Conservation (phyloP, 1,140 invertebrate species). For the Pararge aegeria region DNA sequence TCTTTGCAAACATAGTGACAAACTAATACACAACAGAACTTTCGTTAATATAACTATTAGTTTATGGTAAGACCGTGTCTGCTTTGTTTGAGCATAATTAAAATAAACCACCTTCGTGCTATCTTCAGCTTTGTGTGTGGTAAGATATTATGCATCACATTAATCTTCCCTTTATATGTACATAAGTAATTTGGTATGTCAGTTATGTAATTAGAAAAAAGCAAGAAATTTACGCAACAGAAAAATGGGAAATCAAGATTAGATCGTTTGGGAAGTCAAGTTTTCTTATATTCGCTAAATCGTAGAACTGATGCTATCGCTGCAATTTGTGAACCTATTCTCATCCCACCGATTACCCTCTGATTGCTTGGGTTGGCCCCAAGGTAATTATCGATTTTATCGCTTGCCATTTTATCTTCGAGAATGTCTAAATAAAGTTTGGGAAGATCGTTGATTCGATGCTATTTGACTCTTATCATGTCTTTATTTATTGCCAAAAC, state of each 20-base stretch:
- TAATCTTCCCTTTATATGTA: background rate
- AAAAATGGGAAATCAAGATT: background rate
- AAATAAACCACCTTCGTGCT: too few relatives aligned
- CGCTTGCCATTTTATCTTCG: slow-evolving; percentile 16
- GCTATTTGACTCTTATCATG: too few relatives aligned
- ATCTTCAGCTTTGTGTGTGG: too few relatives aligned
- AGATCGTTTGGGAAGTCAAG: background rate
- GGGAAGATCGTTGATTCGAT: background rate
- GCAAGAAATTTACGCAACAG: background rate
- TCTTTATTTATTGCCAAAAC: too few relatives aligned
- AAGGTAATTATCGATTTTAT: slow-evolving; percentile 53
- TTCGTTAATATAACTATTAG: slow-evolving; percentile 21
- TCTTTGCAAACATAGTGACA: slow-evolving; percentile 13
- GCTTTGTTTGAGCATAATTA: background rate
- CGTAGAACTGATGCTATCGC: slow-evolving; percentile 39
- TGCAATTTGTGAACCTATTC: slow-evolving; percentile 50
- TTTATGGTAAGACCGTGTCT: background rate
- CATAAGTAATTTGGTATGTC: background rate
- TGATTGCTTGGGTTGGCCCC: slow-evolving; percentile 33
- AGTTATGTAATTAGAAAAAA: background rate
- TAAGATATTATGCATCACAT: too few relatives aligned
- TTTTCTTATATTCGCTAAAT: slow-evolving; percentile 8
- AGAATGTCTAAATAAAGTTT: background rate
- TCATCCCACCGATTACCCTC: slow-evolving; percentile 42
- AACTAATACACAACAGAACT: slow-evolving; percentile 10